Percentiles rank a stretch among this genome's conserved stretches.
Conservation (phyloP, 2,797 vertebrate species). For the Phaenicophaeus curvirostris region DNA sequence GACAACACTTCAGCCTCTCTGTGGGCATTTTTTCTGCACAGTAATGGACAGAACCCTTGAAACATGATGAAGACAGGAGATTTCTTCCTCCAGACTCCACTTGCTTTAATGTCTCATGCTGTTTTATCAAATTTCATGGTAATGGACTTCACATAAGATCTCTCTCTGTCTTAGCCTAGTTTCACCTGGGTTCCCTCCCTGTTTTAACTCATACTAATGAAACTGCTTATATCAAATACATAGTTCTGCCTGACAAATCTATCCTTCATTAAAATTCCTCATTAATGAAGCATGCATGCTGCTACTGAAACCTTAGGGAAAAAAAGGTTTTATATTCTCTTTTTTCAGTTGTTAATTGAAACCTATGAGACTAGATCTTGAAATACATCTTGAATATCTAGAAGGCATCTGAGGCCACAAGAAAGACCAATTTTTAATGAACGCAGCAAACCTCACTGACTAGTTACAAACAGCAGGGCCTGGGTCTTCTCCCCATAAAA, state of each 20-base stretch:
- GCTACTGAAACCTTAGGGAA: not conserved
- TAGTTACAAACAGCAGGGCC: not conserved
- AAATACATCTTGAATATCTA: not conserved
- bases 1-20: slow-evolving; percentile 12
- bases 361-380: not conserved
- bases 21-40: not conserved
- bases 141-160: not conserved
- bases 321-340: not conserved
- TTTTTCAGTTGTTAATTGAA: not conserved
- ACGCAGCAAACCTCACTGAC: not conserved
- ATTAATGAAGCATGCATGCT: not conserved
- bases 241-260: not conserved
- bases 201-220: not conserved
- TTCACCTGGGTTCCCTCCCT: not conserved
- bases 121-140: not conserved
- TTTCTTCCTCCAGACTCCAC: not conserved
- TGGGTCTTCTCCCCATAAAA: not conserved
- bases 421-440: not conserved
- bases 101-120: not conserved
- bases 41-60: not conserved
- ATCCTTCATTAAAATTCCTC: not conserved
- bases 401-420: not conserved
- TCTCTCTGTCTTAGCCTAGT: not conserved
- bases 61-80: not conserved
- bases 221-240: not conserved